Evolutionary conservation across 2,113 vertebrate genomes (phyloP).

Genomic region (Cololabis saira): DNA sequence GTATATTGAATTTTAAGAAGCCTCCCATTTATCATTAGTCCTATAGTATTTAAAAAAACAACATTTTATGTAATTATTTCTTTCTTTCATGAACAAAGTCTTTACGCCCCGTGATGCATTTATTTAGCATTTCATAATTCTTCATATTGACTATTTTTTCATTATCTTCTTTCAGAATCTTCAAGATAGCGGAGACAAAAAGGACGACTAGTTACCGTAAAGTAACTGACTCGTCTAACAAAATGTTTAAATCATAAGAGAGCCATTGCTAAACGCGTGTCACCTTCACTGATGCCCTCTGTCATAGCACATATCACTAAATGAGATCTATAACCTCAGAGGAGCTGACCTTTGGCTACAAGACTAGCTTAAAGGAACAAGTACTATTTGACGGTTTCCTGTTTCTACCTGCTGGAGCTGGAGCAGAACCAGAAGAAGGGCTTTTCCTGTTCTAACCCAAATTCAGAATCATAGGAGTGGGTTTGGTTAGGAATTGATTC

Average conservation of each 20-base stretch:
- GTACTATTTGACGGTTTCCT: no score
- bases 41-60: neutral
- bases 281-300: neutral
- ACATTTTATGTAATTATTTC: neutral
- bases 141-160: neutral
- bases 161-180: constrained; percentile 57
- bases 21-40: neutral
- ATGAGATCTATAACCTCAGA: no score
- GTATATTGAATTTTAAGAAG: neutral
- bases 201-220: constrained; percentile 58
- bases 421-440: no score
- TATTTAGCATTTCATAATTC: neutral
- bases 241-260: no score
- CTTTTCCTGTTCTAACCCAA: no score
- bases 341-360: no score
- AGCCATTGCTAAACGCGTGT: constrained; percentile 10
- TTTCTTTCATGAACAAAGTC: neutral
- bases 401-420: no score
- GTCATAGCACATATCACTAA: constrained; percentile 12
- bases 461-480: no score
- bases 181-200: constrained; percentile 64
- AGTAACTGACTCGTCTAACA: no score
- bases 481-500: no score
- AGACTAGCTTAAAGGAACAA: no score
- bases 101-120: neutral